A percentile compares a stretch with the other conserved stretches of the same genome.
Conservation (phyloP, 2,888 invertebrate genomes). For the Thereva nobilitata region DNA sequence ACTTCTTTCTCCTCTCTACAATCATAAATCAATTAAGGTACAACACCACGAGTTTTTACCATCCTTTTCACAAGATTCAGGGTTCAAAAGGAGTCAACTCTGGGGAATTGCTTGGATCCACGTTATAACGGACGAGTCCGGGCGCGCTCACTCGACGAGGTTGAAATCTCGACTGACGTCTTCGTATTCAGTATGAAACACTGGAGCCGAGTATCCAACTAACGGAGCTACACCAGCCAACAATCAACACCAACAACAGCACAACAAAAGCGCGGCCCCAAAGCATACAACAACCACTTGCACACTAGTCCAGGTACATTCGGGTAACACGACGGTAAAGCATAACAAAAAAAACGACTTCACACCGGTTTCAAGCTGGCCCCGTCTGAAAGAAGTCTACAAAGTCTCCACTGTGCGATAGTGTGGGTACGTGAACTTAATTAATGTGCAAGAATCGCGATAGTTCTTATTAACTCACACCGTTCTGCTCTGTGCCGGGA, state of each 20-base stretch:
- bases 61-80: constrained; percentile 18
- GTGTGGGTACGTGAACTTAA: background rate
- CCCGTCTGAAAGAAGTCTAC: constrained; percentile 11
- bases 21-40: constrained; percentile 3
- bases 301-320: too few relatives aligned
- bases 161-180: constrained; percentile 30
- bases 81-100: constrained; percentile 17
- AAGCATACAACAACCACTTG: background rate
- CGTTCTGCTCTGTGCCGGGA: background rate
- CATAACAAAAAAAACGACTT: background rate
- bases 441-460: background rate
- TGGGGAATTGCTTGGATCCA: constrained; percentile 11
- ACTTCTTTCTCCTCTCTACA: too few relatives aligned
- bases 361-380: constrained; percentile 17
- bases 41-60: constrained; percentile 17
- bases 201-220: constrained; percentile 4
- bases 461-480: constrained; percentile 2
- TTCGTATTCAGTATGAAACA: background rate
- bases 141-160: constrained; percentile 30
- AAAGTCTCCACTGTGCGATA: constrained; percentile 16
- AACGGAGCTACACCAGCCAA: constrained; percentile 16
- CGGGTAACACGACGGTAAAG: too few relatives aligned
- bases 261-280: constrained; percentile 7
- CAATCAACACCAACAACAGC: constrained; percentile 1
- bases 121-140: background rate